Conservation (phyloP, 2,888 invertebrate genomes). For the Keiferia lycopersicella region DNA sequence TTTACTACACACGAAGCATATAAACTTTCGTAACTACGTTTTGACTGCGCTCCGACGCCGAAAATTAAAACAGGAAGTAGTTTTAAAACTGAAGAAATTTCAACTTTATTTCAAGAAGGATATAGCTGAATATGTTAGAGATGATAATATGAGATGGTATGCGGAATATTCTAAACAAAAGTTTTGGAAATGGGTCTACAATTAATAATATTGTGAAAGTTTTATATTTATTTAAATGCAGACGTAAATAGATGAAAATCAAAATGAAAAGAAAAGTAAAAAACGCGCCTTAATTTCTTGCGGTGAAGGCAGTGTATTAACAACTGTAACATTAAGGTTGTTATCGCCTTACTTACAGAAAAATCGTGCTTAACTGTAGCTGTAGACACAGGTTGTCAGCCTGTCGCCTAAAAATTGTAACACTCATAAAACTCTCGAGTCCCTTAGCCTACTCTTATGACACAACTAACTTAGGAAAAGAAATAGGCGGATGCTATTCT, state of each 20-base stretch:
- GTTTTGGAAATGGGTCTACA: not conserved
- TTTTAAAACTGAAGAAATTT: not conserved
- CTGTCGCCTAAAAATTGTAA: no score
- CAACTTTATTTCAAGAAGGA: not conserved
- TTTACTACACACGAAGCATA: slow-evolving; percentile 4
- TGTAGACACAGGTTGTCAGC: no score
- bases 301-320: no score
- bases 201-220: slow-evolving; percentile 6
- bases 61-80: not conserved
- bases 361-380: no score
- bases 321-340: no score
- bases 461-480: no score
- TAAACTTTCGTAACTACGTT: slow-evolving; percentile 18
- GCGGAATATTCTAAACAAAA: slow-evolving; percentile 1
- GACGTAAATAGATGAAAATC: not conserved
- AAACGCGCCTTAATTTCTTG: no score
- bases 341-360: no score
- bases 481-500: no score
- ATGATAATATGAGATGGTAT: not conserved
- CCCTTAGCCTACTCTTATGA: no score
- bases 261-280: no score
- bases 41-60: slow-evolving; percentile 5
- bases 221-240: not conserved
- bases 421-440: no score
- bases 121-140: not conserved